Percentiles rank a stretch among this genome's conserved stretches.
phyloP scores from a whole-genome alignment of 2,797 vertebrate genomes.

The Avahi laniger region DNA sequence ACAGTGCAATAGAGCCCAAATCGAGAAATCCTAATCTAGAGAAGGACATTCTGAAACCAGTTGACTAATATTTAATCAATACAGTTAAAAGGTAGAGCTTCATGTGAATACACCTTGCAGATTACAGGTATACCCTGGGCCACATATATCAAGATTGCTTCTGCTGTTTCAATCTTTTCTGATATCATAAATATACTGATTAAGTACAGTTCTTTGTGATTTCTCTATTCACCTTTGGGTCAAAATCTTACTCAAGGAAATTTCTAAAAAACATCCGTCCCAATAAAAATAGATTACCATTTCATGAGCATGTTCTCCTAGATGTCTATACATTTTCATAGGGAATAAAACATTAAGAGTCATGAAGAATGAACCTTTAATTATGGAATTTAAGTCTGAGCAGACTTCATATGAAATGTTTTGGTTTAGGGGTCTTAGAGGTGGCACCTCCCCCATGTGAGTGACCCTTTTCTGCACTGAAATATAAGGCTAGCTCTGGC shows the following conservation, averaged over 20 bases:
- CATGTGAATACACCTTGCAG: background rate
- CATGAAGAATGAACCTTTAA: background rate
- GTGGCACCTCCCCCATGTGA: background rate
- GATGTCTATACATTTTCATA: background rate
- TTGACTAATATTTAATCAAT: background rate
- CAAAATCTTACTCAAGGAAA: conserved; percentile 21
- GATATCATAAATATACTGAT: background rate
- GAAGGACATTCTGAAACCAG: background rate
- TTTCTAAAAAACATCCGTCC: background rate
- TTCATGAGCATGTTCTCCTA: background rate
- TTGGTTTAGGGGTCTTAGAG: background rate
- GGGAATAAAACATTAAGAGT: background rate
- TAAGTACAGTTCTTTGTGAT: background rate
- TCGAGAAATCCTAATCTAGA: background rate
- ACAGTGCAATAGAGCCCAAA: background rate
- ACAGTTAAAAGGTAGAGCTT: background rate
- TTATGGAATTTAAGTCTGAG: background rate
- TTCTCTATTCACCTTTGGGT: background rate
- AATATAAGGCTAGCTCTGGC: background rate
- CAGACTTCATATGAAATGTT: background rate
- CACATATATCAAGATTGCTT: background rate
- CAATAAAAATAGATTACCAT: background rate
- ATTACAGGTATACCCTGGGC: background rate
- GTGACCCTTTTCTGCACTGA: background rate
- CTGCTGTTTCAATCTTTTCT: background rate